A percentile compares a stretch with the other conserved stretches of the same genome.
Conservation (phyloP, 2,888 invertebrate genomes). For the Polydesmus complanatus region DNA sequence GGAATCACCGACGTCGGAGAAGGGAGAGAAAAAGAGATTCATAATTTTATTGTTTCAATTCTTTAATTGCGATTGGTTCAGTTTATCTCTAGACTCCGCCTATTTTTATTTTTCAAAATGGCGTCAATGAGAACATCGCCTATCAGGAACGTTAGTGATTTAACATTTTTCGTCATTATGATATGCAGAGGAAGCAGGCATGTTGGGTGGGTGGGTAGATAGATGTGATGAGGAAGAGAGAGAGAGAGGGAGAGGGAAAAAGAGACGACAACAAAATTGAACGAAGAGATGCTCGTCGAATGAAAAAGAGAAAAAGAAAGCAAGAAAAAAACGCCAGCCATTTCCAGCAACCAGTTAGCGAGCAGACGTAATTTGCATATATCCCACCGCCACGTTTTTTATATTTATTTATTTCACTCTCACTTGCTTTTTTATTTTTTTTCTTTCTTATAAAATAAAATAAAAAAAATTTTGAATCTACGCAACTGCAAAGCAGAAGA, state of each 20-base stretch:
- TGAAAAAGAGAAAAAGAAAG: too few relatives aligned
- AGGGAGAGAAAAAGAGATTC: background rate
- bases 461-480: too few relatives aligned
- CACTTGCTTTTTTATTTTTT: too few relatives aligned
- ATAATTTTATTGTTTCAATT: conserved; percentile 14
- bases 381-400: background rate
- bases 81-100: conserved; percentile 11
- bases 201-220: background rate
- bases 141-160: conserved; percentile 8
- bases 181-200: background rate
- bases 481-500: too few relatives aligned
- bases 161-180: conserved; percentile 15
- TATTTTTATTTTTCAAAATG: conserved; percentile 14
- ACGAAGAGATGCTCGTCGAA: too few relatives aligned
- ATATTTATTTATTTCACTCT: background rate
- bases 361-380: background rate
- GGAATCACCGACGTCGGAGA: too few relatives aligned
- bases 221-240: background rate
- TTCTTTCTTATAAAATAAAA: too few relatives aligned
- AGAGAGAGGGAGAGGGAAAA: background rate
- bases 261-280: too few relatives aligned
- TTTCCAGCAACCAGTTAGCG: background rate
- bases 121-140: conserved; percentile 10
- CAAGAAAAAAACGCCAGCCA: background rate
- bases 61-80: conserved; percentile 13